These are phyloP conservation scores for Embidobia sp. DNA, from an alignment of 2,888 invertebrate genomes.

Conservation along the genomic window DNA sequence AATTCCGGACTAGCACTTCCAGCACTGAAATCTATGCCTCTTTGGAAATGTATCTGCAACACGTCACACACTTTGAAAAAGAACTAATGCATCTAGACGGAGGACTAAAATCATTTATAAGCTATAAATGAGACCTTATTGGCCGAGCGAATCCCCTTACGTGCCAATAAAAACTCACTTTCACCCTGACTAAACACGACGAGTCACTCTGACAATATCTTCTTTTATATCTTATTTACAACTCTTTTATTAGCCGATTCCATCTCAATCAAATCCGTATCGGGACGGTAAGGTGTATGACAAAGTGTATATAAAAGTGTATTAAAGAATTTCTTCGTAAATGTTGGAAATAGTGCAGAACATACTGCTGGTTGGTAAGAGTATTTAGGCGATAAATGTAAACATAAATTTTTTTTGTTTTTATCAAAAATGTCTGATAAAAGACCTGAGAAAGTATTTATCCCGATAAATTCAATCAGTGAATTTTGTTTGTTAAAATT, in stretches of 20 bases:
- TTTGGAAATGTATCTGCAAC: constrained; percentile 64
- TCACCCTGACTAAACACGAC: constrained; percentile 76
- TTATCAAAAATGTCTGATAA: not conserved
- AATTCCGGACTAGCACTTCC: constrained; percentile 39
- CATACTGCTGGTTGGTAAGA: constrained; percentile 28
- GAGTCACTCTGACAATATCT: constrained; percentile 76
- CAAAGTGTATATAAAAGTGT: constrained; percentile 49
- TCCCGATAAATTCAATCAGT: no score
- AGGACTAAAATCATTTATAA: constrained; percentile 81
- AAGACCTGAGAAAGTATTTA: no score
- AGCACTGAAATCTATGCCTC: constrained; percentile 62
- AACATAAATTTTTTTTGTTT: constrained; percentile 14
- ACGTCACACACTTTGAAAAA: constrained; percentile 69
- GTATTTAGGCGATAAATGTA: constrained; percentile 12
- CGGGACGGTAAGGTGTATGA: constrained; percentile 34
- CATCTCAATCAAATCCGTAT: constrained; percentile 79
- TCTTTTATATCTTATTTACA: constrained; percentile 78
- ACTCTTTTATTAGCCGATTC: constrained; percentile 81
- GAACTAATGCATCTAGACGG: constrained; percentile 79
- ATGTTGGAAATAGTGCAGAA: constrained; percentile 23
- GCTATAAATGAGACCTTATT: constrained; percentile 81
- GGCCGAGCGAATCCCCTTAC: constrained; percentile 74
- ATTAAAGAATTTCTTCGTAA: constrained; percentile 41
- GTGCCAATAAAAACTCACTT: constrained; percentile 80
- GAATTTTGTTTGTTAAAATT: no score